Evolutionary conservation across 2,797 vertebrate genomes (phyloP), one percentile per base, ranked within the genome.

Genomic region (Gouania willdenowi): DNA sequence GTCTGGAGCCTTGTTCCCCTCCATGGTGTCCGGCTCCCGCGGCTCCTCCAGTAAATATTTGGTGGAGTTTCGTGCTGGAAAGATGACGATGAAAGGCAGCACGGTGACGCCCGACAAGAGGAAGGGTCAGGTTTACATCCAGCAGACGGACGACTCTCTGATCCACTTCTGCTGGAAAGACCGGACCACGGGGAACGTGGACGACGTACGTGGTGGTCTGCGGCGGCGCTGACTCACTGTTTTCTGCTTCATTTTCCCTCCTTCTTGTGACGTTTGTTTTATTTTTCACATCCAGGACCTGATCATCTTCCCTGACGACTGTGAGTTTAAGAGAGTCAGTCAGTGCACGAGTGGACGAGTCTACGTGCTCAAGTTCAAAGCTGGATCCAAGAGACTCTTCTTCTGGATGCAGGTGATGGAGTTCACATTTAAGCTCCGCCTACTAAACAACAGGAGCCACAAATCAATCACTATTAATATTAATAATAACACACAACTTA

Each of bases 341-440:
- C 95, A 98, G 84, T 98, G 95, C 68, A 97, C 94, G 13, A 95
- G 94, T 0, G 96, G 96, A 15, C 89, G 96, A 0, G 95, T 98
- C 38, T 98, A 90, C 19, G 96, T 98, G 76, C 79, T 98, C 69
- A 98, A 98, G 69, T 98, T 98, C 56, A 98, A 98, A 83, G 94
- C 95, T 0, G 95, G 95, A 10, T 97, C 96, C 33, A 98, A 98
- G 51, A 87, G 96, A 9, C 94, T 98, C 35, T 98, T 98, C 88
- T 98, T 98, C 71, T 98, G 96, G 96, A 98, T 98, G 93, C 96
- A 98, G 94, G 96, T 98, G n/a, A n/a, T n/a, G n/a, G n/a, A n/a
- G n/a, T n/a, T n/a, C n/a, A n/a, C n/a, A n/a, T n/a, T n/a, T n/a
- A n/a, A n/a, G n/a, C n/a, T n/a, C n/a, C n/a, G n/a, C n/a, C n/a